Evolutionary conservation across 2,888 invertebrate genomes (phyloP).

Genomic region (Marasmarcha lunaedactyla): DNA sequence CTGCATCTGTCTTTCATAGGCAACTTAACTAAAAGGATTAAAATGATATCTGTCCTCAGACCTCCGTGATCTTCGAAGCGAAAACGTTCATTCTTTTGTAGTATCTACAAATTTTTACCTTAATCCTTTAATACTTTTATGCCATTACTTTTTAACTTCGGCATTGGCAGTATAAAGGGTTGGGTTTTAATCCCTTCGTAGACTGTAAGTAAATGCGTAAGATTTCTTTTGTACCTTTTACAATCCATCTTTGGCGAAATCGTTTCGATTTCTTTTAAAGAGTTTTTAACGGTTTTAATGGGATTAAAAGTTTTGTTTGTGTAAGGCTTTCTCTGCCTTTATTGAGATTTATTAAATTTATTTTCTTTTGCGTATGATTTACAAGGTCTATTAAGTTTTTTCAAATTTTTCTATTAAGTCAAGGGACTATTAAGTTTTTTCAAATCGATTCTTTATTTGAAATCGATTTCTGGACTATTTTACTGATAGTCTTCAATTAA

Average conservation of each 20-base stretch:
- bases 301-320: constrained; percentile 14
- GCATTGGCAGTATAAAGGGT: constrained; percentile 51
- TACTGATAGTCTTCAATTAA: not conserved
- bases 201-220: constrained; percentile 39
- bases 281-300: constrained; percentile 23
- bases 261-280: constrained; percentile 29
- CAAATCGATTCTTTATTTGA: too few relatives aligned
- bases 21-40: constrained; percentile 71
- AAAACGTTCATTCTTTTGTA: constrained; percentile 60
- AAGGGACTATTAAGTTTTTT: too few relatives aligned
- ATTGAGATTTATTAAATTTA: not conserved
- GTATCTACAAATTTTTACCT: constrained; percentile 51
- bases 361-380: not conserved
- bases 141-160: constrained; percentile 63
- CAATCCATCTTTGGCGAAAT: constrained; percentile 40
- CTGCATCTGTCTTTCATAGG: constrained; percentile 66
- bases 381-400: too few relatives aligned
- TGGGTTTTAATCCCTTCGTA: constrained; percentile 58
- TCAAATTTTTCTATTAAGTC: too few relatives aligned
- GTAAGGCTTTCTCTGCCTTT: too few relatives aligned
- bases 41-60: constrained; percentile 66
- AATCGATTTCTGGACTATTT: too few relatives aligned
- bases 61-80: constrained; percentile 62
- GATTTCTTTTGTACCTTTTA: constrained; percentile 33
- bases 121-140: constrained; percentile 68